A percentile compares a stretch with the other conserved stretches of the same genome.
phyloP scores from a whole-genome alignment of 2,888 invertebrate genomes.

The Pandemis heparana region DNA sequence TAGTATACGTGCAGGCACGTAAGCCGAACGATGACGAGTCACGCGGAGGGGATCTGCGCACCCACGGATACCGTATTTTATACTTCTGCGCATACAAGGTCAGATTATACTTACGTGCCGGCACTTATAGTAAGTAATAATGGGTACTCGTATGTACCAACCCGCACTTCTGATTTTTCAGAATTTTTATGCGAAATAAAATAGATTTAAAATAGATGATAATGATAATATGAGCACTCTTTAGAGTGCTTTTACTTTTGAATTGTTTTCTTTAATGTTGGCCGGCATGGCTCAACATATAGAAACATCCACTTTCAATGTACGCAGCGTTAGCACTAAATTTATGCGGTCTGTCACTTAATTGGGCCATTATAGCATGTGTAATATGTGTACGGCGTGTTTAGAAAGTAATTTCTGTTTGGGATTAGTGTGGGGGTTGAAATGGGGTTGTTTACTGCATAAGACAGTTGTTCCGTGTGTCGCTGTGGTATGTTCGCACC shows the following conservation, averaged over 20 bases:
- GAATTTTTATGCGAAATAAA: no score
- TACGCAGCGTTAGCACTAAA: neutral
- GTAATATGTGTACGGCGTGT: conserved; percentile 34
- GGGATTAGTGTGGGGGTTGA: conserved; percentile 5
- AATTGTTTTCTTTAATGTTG: neutral
- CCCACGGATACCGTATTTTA: no score
- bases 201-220: no score
- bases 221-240: no score
- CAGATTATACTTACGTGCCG: no score
- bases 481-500: conserved; percentile 57
- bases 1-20: no score
- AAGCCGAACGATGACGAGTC: no score
- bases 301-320: neutral
- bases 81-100: no score
- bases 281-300: neutral
- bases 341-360: conserved; percentile 17
- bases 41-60: no score
- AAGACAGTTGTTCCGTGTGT: conserved; percentile 68
- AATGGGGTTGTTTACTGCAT: conserved; percentile 47
- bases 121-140: no score
- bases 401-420: conserved; percentile 32
- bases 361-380: conserved; percentile 31
- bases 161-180: no score
- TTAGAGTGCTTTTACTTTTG: neutral
- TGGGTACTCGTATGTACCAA: no score